These are phyloP conservation scores for Yasuhikotakia modesta DNA, from an alignment of 2,797 vertebrate species.

Conservation along the genomic window DNA sequence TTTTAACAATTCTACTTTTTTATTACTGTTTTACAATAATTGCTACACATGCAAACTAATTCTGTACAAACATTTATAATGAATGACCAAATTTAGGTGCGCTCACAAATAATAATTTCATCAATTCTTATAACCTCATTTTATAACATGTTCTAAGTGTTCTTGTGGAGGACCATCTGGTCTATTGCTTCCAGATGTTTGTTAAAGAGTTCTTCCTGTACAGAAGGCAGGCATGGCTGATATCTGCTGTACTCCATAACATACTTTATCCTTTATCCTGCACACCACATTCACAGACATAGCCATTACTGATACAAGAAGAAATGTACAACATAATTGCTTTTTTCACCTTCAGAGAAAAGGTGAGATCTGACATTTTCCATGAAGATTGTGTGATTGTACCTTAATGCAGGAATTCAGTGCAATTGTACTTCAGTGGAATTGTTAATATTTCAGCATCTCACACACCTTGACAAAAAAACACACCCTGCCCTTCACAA, in stretches of 20 bases:
- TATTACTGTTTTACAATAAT: not conserved
- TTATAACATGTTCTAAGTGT: not conserved
- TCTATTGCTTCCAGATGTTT: constrained; percentile 92
- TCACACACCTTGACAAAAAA: too few relatives aligned
- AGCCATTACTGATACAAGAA: not conserved
- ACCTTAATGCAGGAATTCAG: constrained; percentile 93
- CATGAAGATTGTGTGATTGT: constrained; percentile 4
- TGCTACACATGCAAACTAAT: not conserved
- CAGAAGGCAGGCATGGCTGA: constrained; percentile 78
- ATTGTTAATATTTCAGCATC: constrained; percentile 65
- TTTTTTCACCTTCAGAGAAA: too few relatives aligned
- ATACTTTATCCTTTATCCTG: constrained; percentile 98
- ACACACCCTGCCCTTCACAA: too few relatives aligned
- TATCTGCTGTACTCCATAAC: constrained; percentile 95
- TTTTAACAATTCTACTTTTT: not conserved
- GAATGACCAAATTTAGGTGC: not conserved
- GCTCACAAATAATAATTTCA: not conserved
- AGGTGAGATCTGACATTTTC: too few relatives aligned
- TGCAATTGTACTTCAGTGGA: constrained; percentile 90
- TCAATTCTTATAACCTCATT: not conserved
- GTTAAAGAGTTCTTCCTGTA: constrained; percentile 90
- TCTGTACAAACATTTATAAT: constrained; percentile 41
- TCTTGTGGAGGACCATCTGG: constrained; percentile 71
- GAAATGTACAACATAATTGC: constrained; percentile 14
- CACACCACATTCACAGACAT: constrained; percentile 13